Evolutionary conservation across 1,140 invertebrate genomes (phyloP).

Genomic region (Drosophila albomicans): DNA sequence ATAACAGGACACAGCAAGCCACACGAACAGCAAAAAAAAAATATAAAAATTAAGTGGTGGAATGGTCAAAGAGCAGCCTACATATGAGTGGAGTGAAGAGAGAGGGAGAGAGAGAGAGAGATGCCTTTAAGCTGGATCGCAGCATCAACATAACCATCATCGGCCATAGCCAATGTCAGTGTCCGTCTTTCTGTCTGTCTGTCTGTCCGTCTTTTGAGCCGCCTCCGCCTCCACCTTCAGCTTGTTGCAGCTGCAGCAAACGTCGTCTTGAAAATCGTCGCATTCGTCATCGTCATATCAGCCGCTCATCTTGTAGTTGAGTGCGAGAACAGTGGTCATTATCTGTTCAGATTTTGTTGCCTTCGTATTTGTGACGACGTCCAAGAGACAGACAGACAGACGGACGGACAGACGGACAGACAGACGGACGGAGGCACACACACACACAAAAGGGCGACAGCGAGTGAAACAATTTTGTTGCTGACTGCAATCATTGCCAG

Average conservation of each 20-base stretch:
- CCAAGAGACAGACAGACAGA: slow-evolving; percentile 19
- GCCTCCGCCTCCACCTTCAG: slow-evolving; percentile 37
- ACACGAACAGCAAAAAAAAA: slow-evolving; percentile 1
- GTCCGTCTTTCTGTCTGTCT: slow-evolving; percentile 21
- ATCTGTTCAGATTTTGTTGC: slow-evolving; percentile 73
- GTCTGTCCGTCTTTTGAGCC: slow-evolving; percentile 12
- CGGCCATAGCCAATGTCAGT: slow-evolving; percentile 15
- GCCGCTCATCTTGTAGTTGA: slow-evolving; percentile 76
- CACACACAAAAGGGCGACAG: slow-evolving; percentile 15
- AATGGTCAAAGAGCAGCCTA: too few species aligned
- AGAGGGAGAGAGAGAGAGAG: too few species aligned
- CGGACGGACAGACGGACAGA: slow-evolving; percentile 9
- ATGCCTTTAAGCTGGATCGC: not conserved
- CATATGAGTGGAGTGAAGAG: too few species aligned
- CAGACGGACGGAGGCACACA: slow-evolving; percentile 2
- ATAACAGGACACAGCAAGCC: slow-evolving; percentile 63
- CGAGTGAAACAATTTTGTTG: slow-evolving; percentile 71
- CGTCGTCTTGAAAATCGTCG: slow-evolving; percentile 65
- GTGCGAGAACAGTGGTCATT: slow-evolving; percentile 77
- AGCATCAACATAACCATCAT: slow-evolving; percentile 61
- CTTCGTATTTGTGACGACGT: slow-evolving; percentile 43
- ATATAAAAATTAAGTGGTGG: too few species aligned
- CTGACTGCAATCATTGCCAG: slow-evolving; percentile 74
- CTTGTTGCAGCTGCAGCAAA: slow-evolving; percentile 5
- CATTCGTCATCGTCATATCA: slow-evolving; percentile 78